Conservation (phyloP, 2,888 invertebrate genomes). For the Rhagonycha fulva region DNA sequence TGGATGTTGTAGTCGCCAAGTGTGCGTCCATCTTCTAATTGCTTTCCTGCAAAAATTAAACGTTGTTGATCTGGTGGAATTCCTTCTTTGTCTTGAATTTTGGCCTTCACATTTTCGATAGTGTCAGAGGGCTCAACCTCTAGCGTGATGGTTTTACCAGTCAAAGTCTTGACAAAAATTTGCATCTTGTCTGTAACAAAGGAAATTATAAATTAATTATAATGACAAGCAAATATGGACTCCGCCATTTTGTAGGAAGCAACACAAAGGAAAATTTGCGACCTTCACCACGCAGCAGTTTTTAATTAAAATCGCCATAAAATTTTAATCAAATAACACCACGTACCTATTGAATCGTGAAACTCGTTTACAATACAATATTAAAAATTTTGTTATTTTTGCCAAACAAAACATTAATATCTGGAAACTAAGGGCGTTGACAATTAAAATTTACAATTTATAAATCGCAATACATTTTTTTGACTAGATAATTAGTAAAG, state of each 20-base stretch:
- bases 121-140: conserved; percentile 93
- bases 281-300: background rate
- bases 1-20: conserved; percentile 88
- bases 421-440: background rate
- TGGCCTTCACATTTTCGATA: conserved; percentile 94
- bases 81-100: conserved; percentile 91
- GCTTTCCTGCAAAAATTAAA: conserved; percentile 94
- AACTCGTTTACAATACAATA: background rate
- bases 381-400: background rate
- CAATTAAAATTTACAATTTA: background rate
- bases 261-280: background rate
- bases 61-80: conserved; percentile 91
- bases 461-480: background rate
- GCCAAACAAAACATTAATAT: background rate
- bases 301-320: background rate
- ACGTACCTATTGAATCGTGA: background rate
- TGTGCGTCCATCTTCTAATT: conserved; percentile 93
- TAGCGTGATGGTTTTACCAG: conserved; percentile 93
- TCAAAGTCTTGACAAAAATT: conserved; percentile 95
- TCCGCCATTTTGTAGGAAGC: background rate
- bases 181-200: conserved; percentile 69
- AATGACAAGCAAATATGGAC: background rate
- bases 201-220: background rate
- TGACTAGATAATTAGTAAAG: background rate
- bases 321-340: background rate